Conservation (phyloP, 2,113 vertebrate genomes). For the Arvicanthis niloticus region DNA sequence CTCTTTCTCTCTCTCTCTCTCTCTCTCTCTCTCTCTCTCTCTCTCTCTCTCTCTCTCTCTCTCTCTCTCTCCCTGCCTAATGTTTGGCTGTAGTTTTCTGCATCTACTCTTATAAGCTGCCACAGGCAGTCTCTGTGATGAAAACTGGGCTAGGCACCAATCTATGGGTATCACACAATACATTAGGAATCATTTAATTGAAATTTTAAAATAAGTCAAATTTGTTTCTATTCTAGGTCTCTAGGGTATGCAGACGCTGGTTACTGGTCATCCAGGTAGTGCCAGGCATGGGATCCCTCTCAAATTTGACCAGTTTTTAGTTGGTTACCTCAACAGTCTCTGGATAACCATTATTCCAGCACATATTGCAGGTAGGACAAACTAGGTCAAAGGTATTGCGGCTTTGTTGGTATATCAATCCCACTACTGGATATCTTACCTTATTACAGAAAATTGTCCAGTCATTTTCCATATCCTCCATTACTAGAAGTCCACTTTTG, state of each 20-base stretch:
- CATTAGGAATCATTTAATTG: not conserved
- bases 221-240: not conserved
- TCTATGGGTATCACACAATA: not conserved
- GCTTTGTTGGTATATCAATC: not conserved
- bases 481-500: not conserved
- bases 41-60: no score
- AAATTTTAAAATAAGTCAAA: not conserved
- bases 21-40: no score
- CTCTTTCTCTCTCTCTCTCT: no score
- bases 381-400: not conserved
- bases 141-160: not conserved
- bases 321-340: not conserved
- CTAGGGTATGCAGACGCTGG: not conserved
- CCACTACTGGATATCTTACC: not conserved
- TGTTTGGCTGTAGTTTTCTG: not conserved
- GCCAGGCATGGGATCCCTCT: not conserved
- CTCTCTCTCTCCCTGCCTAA: not conserved
- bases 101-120: not conserved
- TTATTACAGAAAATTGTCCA: not conserved
- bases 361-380: not conserved
- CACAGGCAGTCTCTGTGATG: not conserved
- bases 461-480: not conserved
- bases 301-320: not conserved
- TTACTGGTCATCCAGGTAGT: not conserved
- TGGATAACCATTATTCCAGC: not conserved